These are phyloP conservation scores for Diplazon laetatorius DNA, from an alignment of 2,888 invertebrate species.

Conservation along the genomic window DNA sequence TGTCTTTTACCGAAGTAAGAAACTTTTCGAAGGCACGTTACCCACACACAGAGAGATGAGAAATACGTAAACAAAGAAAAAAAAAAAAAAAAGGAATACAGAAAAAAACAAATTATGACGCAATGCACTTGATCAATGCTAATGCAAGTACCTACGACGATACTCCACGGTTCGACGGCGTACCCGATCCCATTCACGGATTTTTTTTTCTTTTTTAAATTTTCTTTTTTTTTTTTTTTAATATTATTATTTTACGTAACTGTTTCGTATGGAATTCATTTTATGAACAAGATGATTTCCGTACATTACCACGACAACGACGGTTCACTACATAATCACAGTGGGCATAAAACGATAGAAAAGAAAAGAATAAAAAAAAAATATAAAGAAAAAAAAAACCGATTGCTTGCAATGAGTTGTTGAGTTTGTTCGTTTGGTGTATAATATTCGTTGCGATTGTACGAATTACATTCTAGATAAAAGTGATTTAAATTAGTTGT, in stretches of 20 bases:
- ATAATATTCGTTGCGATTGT: constrained; percentile 47
- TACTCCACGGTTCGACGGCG: constrained; percentile 49
- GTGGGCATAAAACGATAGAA: neutral
- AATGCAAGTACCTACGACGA: constrained; percentile 45
- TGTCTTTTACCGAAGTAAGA: constrained; percentile 80
- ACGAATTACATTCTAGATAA: constrained; percentile 36
- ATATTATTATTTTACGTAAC: neutral
- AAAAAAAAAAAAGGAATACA: constrained; percentile 9
- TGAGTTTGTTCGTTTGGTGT: constrained; percentile 44
- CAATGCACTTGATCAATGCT: constrained; percentile 44
- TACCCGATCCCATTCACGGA: constrained; percentile 25
- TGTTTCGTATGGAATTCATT: neutral
- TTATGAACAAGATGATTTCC: constrained; percentile 23
- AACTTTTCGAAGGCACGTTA: constrained; percentile 72
- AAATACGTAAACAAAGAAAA: constrained; percentile 1
- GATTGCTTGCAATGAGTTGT: constrained; percentile 30
- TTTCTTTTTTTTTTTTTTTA: too few species aligned
- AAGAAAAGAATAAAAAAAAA: constrained; percentile 6
- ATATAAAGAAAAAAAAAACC: neutral
- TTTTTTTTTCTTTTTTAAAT: too few species aligned
- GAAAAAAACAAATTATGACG: constrained; percentile 6
- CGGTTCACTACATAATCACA: too few species aligned
- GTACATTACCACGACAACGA: constrained; percentile 28
- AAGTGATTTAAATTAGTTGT: constrained; percentile 62
- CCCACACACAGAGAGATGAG: constrained; percentile 55